These are phyloP conservation scores for Orius insidiosus DNA, from an alignment of 1,140 invertebrate genomes.

Conservation along the genomic window DNA sequence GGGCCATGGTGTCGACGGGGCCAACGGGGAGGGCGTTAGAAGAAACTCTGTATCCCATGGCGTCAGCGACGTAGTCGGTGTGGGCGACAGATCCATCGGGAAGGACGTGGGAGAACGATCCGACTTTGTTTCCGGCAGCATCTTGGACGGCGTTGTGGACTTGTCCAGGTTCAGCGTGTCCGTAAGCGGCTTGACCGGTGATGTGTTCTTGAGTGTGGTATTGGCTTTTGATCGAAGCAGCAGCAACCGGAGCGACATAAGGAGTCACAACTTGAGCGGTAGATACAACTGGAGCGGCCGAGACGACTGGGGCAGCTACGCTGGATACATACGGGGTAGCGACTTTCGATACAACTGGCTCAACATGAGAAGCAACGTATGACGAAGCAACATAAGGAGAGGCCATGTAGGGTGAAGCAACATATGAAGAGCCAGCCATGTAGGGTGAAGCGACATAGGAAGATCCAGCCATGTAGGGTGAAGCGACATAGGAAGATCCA, in stretches of 20 bases:
- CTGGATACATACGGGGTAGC: conserved; percentile 10
- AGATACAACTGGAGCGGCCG: conserved; percentile 25
- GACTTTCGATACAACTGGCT: conserved; percentile 8
- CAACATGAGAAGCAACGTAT: conserved; percentile 26
- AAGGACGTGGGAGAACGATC: conserved; percentile 35
- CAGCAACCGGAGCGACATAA: conserved; percentile 18
- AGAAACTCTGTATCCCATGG: conserved; percentile 34
- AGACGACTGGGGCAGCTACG: conserved; percentile 25
- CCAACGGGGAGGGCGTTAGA: conserved; percentile 29
- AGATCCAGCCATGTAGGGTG: conserved; percentile 2
- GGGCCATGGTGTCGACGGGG: conserved; percentile 7
- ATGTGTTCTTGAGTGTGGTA: conserved; percentile 31
- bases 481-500: conserved; percentile 3
- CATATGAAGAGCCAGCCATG: conserved; percentile 9
- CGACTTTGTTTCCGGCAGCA: conserved; percentile 33
- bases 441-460: conserved; percentile 8
- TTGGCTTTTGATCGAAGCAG: conserved; percentile 29
- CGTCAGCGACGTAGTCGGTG: conserved; percentile 31
- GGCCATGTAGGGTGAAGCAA: conserved; percentile 21
- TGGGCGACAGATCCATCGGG: conserved; percentile 33
- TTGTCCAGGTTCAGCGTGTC: conserved; percentile 34
- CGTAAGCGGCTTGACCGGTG: conserved; percentile 35
- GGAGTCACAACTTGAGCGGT: conserved; percentile 23
- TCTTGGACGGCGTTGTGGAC: conserved; percentile 33
- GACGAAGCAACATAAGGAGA: conserved; percentile 19